Evolutionary conservation across 2,888 invertebrate species (phyloP).

Genomic region (Orchesellides sinensis): DNA sequence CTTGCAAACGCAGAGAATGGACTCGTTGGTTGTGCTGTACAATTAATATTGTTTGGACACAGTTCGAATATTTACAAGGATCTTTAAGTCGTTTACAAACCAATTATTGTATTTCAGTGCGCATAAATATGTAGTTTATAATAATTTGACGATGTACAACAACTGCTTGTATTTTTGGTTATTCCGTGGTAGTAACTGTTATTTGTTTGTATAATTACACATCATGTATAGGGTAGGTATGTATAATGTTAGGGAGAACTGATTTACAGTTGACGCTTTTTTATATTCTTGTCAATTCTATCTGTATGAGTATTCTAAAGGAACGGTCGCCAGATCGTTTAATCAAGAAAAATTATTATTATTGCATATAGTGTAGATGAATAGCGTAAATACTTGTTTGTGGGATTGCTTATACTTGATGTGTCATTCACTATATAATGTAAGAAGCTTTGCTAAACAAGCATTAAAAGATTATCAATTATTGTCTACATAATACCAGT

Average conservation of each 20-base stretch:
- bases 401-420: constrained; percentile 61
- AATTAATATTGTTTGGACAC: constrained; percentile 2
- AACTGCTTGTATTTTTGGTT: constrained; percentile 37
- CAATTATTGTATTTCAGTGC: too few species aligned
- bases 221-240: constrained; percentile 10
- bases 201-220: constrained; percentile 3
- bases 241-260: constrained; percentile 57
- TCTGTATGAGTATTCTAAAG: constrained; percentile 21
- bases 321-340: neutral
- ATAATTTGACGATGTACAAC: constrained; percentile 38
- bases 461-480: constrained; percentile 54
- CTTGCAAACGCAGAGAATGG: neutral
- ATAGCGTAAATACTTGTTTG: constrained; percentile 35
- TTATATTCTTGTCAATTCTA: constrained; percentile 64
- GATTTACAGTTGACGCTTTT: constrained; percentile 65
- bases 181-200: constrained; percentile 16
- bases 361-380: constrained; percentile 3
- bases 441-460: constrained; percentile 54
- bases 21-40: constrained; percentile 46
- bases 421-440: constrained; percentile 56
- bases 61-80: too few species aligned
- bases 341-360: constrained; percentile 4
- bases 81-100: too few species aligned
- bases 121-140: too few species aligned
- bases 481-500: constrained; percentile 25